Conservation (phyloP, 92 coral and sea anemone genomes). For the Palythoa caribaeorum region DNA sequence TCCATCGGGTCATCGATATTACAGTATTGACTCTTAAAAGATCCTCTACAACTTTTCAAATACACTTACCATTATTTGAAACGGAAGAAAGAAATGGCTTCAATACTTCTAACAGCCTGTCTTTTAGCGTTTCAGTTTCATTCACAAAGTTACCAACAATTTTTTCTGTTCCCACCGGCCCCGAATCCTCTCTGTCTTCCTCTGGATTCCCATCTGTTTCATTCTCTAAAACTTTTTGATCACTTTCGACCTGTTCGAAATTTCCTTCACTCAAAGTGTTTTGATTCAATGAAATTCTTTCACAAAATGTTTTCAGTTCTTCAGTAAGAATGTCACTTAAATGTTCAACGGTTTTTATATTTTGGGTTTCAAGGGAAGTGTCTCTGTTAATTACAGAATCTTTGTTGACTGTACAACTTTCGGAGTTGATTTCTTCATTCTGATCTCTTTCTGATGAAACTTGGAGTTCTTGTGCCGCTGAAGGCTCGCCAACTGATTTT, state of each 20-base stretch:
- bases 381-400: neutral
- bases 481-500: conserved; percentile 42
- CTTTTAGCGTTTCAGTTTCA: conserved; percentile 65
- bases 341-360: neutral
- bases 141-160: neutral
- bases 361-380: neutral
- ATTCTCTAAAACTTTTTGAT: conserved; percentile 29
- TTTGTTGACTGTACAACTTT: neutral
- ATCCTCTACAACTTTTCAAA: neutral
- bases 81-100: conserved; percentile 48
- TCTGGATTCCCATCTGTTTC: neutral
- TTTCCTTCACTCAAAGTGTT: neutral
- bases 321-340: conserved; percentile 9
- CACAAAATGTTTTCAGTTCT: conserved; percentile 40
- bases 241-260: neutral
- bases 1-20: too few species aligned
- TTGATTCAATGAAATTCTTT: conserved; percentile 21
- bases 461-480: conserved; percentile 2
- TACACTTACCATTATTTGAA: conserved; percentile 50
- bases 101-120: conserved; percentile 55
- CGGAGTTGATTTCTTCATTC: neutral
- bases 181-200: conserved; percentile 25
- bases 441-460: neutral
- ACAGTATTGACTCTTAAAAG: too few species aligned
- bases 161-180: neutral